Evolutionary conservation across 2,797 vertebrate genomes (phyloP).

Genomic region (Protonibea diacanthus): DNA sequence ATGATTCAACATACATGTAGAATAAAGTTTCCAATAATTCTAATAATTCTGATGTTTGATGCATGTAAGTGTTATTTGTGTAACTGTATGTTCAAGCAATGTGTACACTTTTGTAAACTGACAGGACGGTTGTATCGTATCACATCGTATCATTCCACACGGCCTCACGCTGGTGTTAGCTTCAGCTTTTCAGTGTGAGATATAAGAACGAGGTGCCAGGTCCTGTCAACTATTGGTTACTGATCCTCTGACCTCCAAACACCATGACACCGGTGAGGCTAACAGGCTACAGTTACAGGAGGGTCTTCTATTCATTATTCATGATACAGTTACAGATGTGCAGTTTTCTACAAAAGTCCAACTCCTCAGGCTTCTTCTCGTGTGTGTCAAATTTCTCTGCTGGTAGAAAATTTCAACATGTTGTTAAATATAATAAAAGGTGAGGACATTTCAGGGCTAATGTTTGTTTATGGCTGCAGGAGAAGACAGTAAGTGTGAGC

Average conservation of each 20-base stretch:
- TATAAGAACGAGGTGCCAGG: constrained; percentile 21
- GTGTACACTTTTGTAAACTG: too few species aligned
- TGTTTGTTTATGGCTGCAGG: constrained; percentile 24
- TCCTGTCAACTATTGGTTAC: constrained; percentile 9
- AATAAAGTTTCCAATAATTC: background rate
- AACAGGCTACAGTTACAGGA: constrained; percentile 3
- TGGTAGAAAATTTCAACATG: background rate
- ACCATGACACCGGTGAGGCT: background rate
- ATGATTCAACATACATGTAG: background rate
- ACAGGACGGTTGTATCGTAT: too few species aligned
- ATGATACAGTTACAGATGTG: constrained; percentile 12
- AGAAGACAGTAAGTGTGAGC: background rate
- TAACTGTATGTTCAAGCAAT: too few species aligned
- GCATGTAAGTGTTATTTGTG: too few species aligned
- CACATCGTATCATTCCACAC: background rate
- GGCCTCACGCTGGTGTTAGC: constrained; percentile 32
- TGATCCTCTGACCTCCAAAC: constrained; percentile 30
- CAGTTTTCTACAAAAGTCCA: constrained; percentile 5
- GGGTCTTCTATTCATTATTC: constrained; percentile 34
- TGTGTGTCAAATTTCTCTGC: background rate
- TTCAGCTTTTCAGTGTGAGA: constrained; percentile 44
- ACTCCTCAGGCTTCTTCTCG: background rate
- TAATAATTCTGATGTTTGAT: background rate
- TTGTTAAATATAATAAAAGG: constrained; percentile 19
- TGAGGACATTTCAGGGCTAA: constrained; percentile 11